phyloP scores from a whole-genome alignment of 1,140 invertebrate genomes.

The Nasonia vitripennis region DNA sequence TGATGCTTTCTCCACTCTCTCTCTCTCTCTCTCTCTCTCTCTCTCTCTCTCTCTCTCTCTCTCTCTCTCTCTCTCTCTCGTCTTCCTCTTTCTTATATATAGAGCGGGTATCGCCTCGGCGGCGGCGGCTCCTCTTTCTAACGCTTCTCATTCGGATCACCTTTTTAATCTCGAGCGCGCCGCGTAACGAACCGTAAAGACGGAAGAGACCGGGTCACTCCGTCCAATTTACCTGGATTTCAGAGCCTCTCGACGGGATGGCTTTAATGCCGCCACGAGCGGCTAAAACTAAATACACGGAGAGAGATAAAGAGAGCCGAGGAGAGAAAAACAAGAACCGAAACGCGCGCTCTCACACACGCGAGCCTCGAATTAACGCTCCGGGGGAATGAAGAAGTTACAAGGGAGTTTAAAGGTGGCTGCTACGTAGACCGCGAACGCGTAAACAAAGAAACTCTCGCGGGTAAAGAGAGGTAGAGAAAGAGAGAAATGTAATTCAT shows the following conservation, averaged over 20 bases:
- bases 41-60: not conserved
- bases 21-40: not conserved
- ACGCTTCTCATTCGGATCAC: conserved; percentile 23
- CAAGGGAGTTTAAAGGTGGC: not conserved
- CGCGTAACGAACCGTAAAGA: conserved; percentile 36
- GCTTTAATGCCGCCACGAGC: conserved; percentile 26
- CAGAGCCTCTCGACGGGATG: not conserved
- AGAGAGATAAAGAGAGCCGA: not conserved
- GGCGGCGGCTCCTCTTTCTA: conserved; percentile 10
- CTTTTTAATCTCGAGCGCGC: conserved; percentile 46
- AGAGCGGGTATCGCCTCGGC: too few relatives aligned
- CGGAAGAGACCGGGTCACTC: not conserved
- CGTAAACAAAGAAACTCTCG: not conserved
- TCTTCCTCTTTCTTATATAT: not conserved
- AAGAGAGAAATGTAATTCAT: not conserved
- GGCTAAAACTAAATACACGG: not conserved
- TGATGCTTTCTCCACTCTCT: not conserved
- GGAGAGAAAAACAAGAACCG: not conserved
- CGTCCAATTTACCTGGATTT: conserved; percentile 39
- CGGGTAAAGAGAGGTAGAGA: too few relatives aligned
- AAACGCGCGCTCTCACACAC: not conserved
- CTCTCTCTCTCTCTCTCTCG: not conserved
- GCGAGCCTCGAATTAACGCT: not conserved
- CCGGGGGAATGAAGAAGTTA: not conserved
- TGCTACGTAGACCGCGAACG: not conserved